Evolutionary conservation across 2,888 invertebrate genomes (phyloP), one percentile per base, ranked within the genome.

Genomic region (Euphydryas editha): DNA sequence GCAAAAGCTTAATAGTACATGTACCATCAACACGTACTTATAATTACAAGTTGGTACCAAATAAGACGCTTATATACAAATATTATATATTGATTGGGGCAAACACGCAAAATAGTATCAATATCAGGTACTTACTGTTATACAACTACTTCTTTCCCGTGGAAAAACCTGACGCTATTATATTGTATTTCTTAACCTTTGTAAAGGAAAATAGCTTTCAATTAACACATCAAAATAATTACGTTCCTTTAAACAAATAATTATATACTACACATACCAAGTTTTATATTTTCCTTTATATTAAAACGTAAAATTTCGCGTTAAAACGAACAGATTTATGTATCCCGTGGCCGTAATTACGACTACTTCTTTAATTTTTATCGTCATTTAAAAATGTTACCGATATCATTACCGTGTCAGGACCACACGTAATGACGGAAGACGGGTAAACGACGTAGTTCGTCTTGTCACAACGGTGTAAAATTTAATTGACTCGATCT

Each of bases 351-450:
- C n/a, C 42, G 44, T 24, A 69, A 74, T 74, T 74, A 72, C 64
- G 61, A 46, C 30, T 61, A 59, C 68, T 70, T 67, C 64, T 63
- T 67, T 65, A 66, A 59, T 66, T 69, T 63, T 63, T 55, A 69
- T 70, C 37, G 55, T 69, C 55, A 64, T 69, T 72, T 73, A 67
- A 72, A 67, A 72, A 57, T 54, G 61, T 65, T 44, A 65, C 67
- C 58, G 74, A 74, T 72, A 75, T 67, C 69, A 75, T 75, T 75
- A 76, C 67, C 68, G 54, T 67, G 75, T 74, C 75, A 62, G 62
- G 67, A 69, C 60, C 60, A 58, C 60, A 64, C 65, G 36, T 10
- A 64, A 36, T 46, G 44, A 24, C 20, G 59, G 54, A 55, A 65
- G 54, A 17, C 55, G 30, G 21, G 36, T 24, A 54, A 54, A 11